Conservation (phyloP, 1,140 invertebrate genomes). For the Ganaspis sp. region DNA sequence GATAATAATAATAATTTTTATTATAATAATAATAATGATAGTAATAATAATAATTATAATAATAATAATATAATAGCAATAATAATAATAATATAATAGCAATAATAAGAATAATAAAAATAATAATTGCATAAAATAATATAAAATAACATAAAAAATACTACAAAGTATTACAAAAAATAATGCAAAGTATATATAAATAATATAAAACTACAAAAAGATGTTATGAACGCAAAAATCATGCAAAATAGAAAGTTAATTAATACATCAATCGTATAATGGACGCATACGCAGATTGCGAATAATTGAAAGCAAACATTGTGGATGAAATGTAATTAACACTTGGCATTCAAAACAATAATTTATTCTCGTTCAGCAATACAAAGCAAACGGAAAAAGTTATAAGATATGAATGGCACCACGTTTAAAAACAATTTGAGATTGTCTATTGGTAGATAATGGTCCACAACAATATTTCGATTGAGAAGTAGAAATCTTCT, state of each 20-base stretch:
- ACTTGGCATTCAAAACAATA: conserved; percentile 1
- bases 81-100: too few relatives aligned
- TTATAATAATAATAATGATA: too few relatives aligned
- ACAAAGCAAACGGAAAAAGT: neutral
- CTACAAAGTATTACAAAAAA: too few relatives aligned
- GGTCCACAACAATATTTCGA: neutral
- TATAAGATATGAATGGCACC: neutral
- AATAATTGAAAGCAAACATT: neutral
- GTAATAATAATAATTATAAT: too few relatives aligned
- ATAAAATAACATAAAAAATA: too few relatives aligned
- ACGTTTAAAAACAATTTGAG: neutral
- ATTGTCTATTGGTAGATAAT: conserved; percentile 10
- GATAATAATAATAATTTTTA: too few relatives aligned
- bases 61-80: too few relatives aligned
- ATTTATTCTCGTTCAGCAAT: neutral
- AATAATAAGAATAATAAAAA: too few relatives aligned
- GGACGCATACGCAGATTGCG: neutral
- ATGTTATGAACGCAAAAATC: too few relatives aligned
- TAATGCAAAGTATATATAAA: too few relatives aligned
- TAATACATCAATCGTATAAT: neutral
- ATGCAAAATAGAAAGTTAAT: neutral
- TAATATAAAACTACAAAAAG: too few relatives aligned
- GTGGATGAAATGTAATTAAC: conserved; percentile 1
- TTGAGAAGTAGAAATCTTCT: neutral
- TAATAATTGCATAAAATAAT: too few relatives aligned